phyloP scores from a whole-genome alignment of 2,888 invertebrate species.

The Lasioglossum leucozonium region DNA sequence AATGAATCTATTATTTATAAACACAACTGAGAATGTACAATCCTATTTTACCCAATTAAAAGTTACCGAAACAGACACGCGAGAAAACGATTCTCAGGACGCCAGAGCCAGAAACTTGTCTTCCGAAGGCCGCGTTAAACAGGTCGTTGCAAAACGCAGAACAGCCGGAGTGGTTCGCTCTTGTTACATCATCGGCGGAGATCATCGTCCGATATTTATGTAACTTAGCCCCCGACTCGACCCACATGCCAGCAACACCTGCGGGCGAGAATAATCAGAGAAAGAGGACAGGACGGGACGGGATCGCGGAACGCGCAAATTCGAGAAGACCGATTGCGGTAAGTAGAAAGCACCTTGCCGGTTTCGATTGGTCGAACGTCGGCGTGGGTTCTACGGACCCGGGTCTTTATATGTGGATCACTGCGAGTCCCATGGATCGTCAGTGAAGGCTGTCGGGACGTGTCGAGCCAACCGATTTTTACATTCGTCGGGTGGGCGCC shows the following conservation, averaged over 20 bases:
- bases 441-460: background rate
- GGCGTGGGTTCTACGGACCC: constrained; percentile 42
- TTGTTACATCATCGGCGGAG: constrained; percentile 42
- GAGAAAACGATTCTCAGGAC: background rate
- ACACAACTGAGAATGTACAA: background rate
- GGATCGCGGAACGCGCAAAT: constrained; percentile 14
- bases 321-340: constrained; percentile 43
- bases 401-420: constrained; percentile 61
- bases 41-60: constrained; percentile 19
- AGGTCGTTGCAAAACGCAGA: constrained; percentile 38
- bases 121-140: background rate
- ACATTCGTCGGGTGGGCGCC: background rate
- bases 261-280: constrained; percentile 33
- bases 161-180: constrained; percentile 5
- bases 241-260: constrained; percentile 33
- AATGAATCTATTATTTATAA: constrained; percentile 14
- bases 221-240: constrained; percentile 28
- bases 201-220: constrained; percentile 58
- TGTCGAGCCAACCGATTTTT: background rate
- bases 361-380: constrained; percentile 39
- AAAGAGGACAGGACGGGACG: constrained; percentile 40
- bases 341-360: constrained; percentile 63
- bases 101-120: background rate
- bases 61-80: background rate
- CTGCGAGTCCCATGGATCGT: background rate